Evolutionary conservation across 2,797 vertebrate genomes (phyloP).

Genomic region (Silurus aristotelis): DNA sequence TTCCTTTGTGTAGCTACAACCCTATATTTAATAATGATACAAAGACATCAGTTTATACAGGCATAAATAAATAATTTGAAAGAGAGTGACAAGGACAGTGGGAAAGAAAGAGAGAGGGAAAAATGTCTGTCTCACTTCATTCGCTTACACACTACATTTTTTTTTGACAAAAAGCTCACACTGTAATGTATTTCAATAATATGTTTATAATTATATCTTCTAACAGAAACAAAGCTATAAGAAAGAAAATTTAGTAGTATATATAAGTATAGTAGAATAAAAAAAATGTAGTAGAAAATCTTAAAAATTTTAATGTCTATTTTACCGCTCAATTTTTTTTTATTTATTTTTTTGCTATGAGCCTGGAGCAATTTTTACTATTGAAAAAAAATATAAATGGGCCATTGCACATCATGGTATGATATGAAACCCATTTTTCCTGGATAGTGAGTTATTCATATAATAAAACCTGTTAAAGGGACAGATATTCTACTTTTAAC

Average conservation of each 20-base stretch:
- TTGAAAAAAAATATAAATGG: neutral
- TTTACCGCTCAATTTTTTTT: neutral
- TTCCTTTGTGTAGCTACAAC: slow-evolving; percentile 9
- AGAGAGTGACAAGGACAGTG: neutral
- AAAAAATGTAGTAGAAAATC: neutral
- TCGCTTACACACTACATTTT: neutral
- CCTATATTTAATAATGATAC: neutral
- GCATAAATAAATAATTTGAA: neutral
- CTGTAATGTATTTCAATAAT: neutral
- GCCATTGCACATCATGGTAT: neutral
- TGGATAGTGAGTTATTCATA: neutral
- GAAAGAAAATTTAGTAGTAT: neutral
- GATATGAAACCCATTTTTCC: neutral
- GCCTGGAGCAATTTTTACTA: neutral
- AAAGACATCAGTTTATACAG: slow-evolving; percentile 1
- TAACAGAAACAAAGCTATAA: neutral
- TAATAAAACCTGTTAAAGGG: neutral
- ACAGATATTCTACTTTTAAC: neutral
- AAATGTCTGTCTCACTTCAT: neutral
- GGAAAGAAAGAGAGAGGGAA: neutral
- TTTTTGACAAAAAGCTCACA: neutral
- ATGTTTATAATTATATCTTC: neutral
- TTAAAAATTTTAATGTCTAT: neutral
- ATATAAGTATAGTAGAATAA: neutral
- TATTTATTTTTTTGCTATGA: neutral